Evolutionary conservation across 2,888 invertebrate genomes (phyloP), one percentile per base, ranked within the genome.

Genomic region (Agrilus biguttatus): DNA sequence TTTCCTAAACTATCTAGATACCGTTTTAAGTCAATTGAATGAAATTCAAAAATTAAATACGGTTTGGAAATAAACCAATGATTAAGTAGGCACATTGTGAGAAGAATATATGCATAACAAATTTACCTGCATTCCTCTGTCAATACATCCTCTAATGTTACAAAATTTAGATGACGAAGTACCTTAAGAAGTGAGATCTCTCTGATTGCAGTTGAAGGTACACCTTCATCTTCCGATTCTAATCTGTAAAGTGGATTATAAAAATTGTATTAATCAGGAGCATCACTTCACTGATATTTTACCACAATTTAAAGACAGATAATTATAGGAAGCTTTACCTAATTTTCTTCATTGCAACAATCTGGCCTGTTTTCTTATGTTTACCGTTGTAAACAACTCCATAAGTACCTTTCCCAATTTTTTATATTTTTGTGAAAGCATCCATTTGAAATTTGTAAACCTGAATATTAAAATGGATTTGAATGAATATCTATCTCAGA

Each of bases 341-440:
- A 39, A 67, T 97, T 73, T 96, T 96, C 67, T 98, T 98, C 81
- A 98, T 82, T 6, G 98, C 98, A 28, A 96, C 95, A 63, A 82
- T 82, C 68, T 80, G 81, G 2, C 81, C 91, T 17, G 89, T 89
- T 54, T 82, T 74, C 69, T 82, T 87, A 60, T 95, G 84, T 59
- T 83, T 81, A 0, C 91, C 97, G 69, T 95, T 96, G 65, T 95
- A 98, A 10, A 98, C 98, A 34, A 92, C 93, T 51, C 98, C 98
- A 67, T 98, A 98, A 8, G 97, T 98, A 43, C 93, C 97, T 77
- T 97, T 96, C 45, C 96, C 96, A 51, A 97, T 91, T 71, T 96
- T 96, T 65, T 96, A 93, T 55, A 96, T 87, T 71, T 90, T 92
- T 48, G 83, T 69, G 63, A 92, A 96, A 68, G 93, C 90, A 51